Base-by-base conservation (phyloP, 2,797 vertebrate species). In the Propithecus perrieri region DNA sequence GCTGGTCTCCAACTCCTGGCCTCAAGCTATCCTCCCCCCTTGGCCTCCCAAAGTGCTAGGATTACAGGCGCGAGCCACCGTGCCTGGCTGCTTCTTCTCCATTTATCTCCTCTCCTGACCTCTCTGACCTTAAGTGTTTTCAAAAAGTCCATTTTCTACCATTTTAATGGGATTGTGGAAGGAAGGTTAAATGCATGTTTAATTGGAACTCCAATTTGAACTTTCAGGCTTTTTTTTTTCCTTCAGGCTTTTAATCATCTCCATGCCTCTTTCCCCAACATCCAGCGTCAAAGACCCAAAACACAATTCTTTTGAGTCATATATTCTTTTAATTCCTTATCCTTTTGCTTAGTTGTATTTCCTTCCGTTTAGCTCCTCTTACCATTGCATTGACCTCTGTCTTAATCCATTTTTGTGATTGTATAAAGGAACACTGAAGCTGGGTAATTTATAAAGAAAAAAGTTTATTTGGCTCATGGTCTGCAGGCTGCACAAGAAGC, bases 171-270 rank as follows among this genome's bases (percentile, higher is more conserved):
- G 33, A 28, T 28, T 80, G 84, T 61, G 48, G 90, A 95, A 89
- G 55, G 41, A 30, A 61, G 24, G 85, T 76, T 41, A 93, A 85
- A 33, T 65, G 41, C 3, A 9, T 41, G 41, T 63, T 93, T 84
- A 88, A 80, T 72, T 20, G 30, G 71, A 92, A 87, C 46, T 90
- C 43, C 30, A 69, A 1, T 75, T 57, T 93, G n/a, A 93, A 95
- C 14, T 43, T 84, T 30, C 26, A 38, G 83, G 48, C 41, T 92
- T 86, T 87, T 79, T 57, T 9, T 57, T 57, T 57, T 38, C 38
- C 14, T 35, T 79, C 24, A 38, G 81, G 50, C 41, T 92, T 87
- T 87, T 84, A 75, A 91, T 75, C 61, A 65, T 53, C 48, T 71
- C 79, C 72, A 43, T 63, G 50, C 7, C 30, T 41, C 59, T 87